These are phyloP conservation scores for Pasiphila rectangulata DNA, from an alignment of 2,888 invertebrate genomes.

Conservation along the genomic window DNA sequence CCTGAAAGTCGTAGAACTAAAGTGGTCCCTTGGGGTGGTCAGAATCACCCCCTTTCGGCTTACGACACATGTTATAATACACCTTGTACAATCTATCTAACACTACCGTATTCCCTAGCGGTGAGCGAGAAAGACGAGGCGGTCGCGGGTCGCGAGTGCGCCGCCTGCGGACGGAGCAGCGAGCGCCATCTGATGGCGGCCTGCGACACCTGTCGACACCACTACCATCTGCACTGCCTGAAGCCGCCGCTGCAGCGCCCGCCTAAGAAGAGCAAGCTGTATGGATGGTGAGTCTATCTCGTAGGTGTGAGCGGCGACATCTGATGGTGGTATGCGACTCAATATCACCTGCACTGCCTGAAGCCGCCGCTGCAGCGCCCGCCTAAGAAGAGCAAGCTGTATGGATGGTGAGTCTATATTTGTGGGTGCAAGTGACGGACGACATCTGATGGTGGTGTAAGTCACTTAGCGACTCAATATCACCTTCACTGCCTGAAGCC, in stretches of 20 bases:
- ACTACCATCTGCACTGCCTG: conserved; percentile 96
- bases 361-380: conserved; percentile 96
- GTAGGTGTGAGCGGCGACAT: too few species aligned
- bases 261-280: conserved; percentile 97
- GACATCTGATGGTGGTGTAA: conserved; percentile 96
- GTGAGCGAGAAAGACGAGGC: conserved; percentile 22
- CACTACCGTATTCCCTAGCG: conserved; percentile 6
- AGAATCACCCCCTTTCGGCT: too few species aligned
- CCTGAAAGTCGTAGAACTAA: too few species aligned
- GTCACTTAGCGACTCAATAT: conserved; percentile 95
- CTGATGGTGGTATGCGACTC: conserved; percentile 96
- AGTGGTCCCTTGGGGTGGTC: too few species aligned
- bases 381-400: conserved; percentile 97
- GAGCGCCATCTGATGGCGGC: conserved; percentile 97
- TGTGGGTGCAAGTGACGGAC: too few species aligned
- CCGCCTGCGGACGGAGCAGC: conserved; percentile 90
- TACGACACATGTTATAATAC: too few species aligned
- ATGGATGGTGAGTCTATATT: conserved; percentile 93
- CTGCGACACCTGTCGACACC: conserved; percentile 95
- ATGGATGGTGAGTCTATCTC: conserved; percentile 93
- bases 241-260: conserved; percentile 96
- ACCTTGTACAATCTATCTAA: too few species aligned
- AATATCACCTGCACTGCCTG: conserved; percentile 96
- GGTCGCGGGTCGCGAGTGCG: conserved; percentile 86
- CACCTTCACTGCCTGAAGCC: conserved; percentile 97